A percentile compares a stretch with the other conserved stretches of the same genome.
phyloP scores from a whole-genome alignment of 2,888 invertebrate genomes.

The Cepaea hortensis region DNA sequence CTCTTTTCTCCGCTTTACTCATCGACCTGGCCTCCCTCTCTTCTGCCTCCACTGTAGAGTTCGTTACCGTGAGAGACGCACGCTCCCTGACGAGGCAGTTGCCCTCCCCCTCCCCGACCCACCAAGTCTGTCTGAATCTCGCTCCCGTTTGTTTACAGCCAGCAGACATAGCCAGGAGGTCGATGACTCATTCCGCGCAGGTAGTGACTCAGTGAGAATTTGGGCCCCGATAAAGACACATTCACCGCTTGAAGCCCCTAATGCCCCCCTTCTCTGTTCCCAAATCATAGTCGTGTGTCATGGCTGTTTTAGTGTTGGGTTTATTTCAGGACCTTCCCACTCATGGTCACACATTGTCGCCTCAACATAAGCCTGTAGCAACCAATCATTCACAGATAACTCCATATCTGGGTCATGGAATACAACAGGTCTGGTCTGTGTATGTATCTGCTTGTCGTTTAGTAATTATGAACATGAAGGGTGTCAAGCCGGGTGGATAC shows the following conservation, averaged over 20 bases:
- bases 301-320: no score
- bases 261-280: no score
- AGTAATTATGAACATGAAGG: no score
- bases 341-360: no score
- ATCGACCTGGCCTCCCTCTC: neutral
- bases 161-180: neutral
- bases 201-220: conserved; percentile 22
- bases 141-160: conserved; percentile 19
- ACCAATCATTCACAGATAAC: no score
- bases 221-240: neutral
- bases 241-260: conserved; percentile 1
- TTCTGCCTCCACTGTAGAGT: neutral
- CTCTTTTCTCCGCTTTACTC: neutral
- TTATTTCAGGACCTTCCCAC: no score
- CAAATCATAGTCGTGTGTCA: no score
- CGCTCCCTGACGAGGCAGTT: neutral
- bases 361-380: no score
- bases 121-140: neutral
- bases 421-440: no score
- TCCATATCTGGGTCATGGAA: no score
- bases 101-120: neutral
- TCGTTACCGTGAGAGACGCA: neutral
- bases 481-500: no score
- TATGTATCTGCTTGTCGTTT: no score
- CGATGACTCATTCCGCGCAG: conserved; percentile 31